Percentiles rank a stretch among this genome's conserved stretches.
Conservation (phyloP, 2,797 vertebrate genomes). For the Todus mexicanus region DNA sequence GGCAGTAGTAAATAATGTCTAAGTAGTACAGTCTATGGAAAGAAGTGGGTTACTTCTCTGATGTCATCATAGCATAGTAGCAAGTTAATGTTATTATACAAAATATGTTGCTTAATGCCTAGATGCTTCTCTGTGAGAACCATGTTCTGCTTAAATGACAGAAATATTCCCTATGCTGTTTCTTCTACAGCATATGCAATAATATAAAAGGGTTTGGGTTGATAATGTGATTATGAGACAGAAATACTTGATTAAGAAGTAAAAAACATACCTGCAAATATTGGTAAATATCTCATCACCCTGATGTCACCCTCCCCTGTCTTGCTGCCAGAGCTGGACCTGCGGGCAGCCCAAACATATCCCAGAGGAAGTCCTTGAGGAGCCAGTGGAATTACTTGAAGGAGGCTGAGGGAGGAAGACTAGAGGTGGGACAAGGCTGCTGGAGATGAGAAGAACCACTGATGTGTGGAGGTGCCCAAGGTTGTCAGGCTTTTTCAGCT, state of each 20-base stretch:
- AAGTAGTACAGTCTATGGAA: background rate
- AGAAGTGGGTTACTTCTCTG: background rate
- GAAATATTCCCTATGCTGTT: background rate
- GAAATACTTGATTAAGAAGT: background rate
- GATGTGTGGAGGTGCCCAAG: background rate
- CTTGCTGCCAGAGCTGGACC: background rate
- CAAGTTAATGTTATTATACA: background rate
- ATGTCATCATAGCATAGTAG: background rate
- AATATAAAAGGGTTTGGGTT: background rate
- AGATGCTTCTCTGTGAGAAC: background rate
- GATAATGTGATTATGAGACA: background rate
- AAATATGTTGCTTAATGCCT: background rate
- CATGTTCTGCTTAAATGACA: background rate
- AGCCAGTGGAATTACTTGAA: background rate
- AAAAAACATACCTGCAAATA: background rate
- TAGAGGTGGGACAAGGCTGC: background rate
- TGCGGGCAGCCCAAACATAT: background rate
- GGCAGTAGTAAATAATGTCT: background rate
- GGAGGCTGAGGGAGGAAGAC: too few species aligned
- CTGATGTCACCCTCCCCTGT: background rate
- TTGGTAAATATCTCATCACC: background rate
- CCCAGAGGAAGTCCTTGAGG: too few species aligned
- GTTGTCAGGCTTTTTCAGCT: too few species aligned
- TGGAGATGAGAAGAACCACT: too few species aligned
- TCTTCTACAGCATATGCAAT: background rate